These are phyloP conservation scores for Pteronotus mesoamericanus DNA, from an alignment of 2,797 vertebrate species.

Conservation along the genomic window DNA sequence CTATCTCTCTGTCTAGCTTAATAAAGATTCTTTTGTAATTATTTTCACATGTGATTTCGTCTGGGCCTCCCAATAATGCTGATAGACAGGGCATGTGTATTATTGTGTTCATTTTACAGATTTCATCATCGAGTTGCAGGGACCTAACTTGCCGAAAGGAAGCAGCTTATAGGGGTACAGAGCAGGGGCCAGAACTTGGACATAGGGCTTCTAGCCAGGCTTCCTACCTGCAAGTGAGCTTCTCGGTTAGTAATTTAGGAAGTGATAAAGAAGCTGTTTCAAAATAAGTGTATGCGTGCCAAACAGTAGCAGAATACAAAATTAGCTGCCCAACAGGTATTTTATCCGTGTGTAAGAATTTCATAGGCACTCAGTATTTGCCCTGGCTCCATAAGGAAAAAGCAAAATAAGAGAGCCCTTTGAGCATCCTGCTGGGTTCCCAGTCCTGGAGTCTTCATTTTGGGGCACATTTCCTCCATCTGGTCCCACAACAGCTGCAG, in stretches of 20 bases:
- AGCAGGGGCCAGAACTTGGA: neutral
- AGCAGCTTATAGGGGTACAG: neutral
- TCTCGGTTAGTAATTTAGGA: neutral
- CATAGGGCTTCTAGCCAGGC: neutral
- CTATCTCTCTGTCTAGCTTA: neutral
- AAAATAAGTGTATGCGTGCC: neutral
- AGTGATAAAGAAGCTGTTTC: constrained; percentile 41
- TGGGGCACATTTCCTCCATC: neutral
- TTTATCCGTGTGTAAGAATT: constrained; percentile 6
- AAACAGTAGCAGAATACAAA: neutral
- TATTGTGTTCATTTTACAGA: neutral
- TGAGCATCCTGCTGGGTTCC: neutral
- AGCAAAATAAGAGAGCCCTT: neutral
- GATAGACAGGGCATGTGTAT: neutral
- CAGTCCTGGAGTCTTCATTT: neutral
- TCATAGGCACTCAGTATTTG: neutral
- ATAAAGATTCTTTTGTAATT: neutral
- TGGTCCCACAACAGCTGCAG: neutral
- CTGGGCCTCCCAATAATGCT: neutral
- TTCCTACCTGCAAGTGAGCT: constrained; percentile 27
- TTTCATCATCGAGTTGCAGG: neutral
- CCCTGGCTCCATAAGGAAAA: neutral
- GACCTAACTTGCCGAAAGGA: neutral
- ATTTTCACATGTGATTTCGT: neutral
- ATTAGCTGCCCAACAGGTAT: neutral